Evolutionary conservation across 2,113 vertebrate genomes (phyloP).

Genomic region (Peromyscus maniculatus): DNA sequence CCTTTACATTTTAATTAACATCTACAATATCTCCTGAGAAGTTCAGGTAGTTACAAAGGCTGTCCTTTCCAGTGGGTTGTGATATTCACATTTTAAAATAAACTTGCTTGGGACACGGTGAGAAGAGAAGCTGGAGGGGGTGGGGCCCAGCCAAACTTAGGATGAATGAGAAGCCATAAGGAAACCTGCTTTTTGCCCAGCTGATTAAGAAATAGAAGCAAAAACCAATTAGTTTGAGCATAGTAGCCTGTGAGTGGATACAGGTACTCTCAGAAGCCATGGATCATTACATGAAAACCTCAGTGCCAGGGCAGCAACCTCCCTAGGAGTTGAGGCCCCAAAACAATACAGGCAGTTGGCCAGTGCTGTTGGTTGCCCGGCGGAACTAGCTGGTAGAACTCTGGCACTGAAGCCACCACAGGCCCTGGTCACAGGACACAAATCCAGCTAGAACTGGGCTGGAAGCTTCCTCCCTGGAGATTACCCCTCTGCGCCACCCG

Average conservation of each 20-base stretch:
- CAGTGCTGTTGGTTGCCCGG: not conserved
- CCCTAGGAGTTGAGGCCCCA: not conserved
- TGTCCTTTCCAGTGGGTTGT: not conserved
- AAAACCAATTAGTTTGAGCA: not conserved
- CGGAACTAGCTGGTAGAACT: not conserved
- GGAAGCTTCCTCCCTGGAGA: not conserved
- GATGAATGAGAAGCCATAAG: not conserved
- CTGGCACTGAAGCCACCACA: not conserved
- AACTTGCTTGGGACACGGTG: not conserved
- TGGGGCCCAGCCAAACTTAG: not conserved
- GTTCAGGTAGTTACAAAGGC: not conserved
- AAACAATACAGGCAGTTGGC: not conserved
- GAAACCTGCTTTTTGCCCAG: not conserved
- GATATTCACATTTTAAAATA: not conserved
- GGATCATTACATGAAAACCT: not conserved
- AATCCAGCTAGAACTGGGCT: not conserved
- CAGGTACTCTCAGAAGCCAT: not conserved
- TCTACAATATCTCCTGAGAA: not conserved
- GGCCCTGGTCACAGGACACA: not conserved
- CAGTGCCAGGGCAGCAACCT: not conserved
- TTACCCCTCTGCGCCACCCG: not conserved
- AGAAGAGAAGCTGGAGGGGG: not conserved
- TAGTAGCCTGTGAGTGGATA: not conserved
- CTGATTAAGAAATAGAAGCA: not conserved
- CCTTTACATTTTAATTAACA: not conserved